These are phyloP conservation scores for Microctonus aethiopoides DNA, from an alignment of 2,888 invertebrate species.

Conservation along the genomic window DNA sequence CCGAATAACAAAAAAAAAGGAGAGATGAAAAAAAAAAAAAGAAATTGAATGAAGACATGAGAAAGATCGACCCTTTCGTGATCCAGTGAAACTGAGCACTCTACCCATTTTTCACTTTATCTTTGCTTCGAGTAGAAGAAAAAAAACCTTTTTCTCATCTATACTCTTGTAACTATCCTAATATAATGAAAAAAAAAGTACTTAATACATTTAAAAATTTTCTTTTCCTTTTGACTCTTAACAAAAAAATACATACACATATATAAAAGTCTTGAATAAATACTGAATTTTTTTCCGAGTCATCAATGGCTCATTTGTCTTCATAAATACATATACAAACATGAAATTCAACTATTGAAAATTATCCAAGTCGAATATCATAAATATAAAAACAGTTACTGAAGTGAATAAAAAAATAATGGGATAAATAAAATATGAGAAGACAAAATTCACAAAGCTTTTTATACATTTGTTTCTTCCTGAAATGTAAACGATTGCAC, in stretches of 20 bases:
- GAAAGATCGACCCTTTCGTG: slow-evolving; percentile 32
- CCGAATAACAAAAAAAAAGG: slow-evolving; percentile 12
- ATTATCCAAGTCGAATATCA: slow-evolving; percentile 19
- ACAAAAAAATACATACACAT: neutral
- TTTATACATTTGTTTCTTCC: neutral
- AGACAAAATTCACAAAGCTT: neutral
- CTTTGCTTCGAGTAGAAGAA: neutral
- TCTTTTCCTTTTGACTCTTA: neutral
- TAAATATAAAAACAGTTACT: neutral
- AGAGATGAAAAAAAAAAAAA: slow-evolving; percentile 2
- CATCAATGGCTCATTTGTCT: slow-evolving; percentile 38
- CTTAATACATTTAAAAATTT: neutral
- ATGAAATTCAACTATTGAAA: neutral
- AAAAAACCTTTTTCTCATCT: neutral
- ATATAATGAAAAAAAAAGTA: neutral
- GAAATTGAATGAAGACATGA: neutral
- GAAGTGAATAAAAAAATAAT: neutral
- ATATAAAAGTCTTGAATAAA: slow-evolving; percentile 1
- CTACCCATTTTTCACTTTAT: neutral
- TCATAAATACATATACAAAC: neutral
- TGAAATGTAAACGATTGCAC: neutral
- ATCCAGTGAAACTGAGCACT: neutral
- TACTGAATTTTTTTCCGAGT: slow-evolving; percentile 23
- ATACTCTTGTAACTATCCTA: neutral
- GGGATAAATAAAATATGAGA: neutral